Conservation (phyloP, 2,888 invertebrate genomes). For the Drosophila dives region DNA sequence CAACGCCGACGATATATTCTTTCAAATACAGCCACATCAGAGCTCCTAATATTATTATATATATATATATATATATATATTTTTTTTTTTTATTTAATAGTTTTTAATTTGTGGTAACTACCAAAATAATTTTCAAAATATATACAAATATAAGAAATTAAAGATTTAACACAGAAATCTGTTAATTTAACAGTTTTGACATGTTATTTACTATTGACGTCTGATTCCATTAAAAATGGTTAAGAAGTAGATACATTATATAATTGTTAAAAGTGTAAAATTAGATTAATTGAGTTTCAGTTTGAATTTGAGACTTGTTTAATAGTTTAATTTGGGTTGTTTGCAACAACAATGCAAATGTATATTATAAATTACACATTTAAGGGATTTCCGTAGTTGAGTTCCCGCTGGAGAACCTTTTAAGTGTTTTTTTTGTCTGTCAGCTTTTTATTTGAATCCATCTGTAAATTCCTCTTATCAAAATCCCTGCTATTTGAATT, state of each 20-base stretch:
- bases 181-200: neutral
- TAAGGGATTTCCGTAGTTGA: no score
- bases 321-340: neutral
- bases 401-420: no score
- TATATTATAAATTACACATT: no score
- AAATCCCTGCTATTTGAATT: slow-evolving; percentile 48
- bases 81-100: neutral
- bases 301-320: neutral
- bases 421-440: no score
- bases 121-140: neutral
- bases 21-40: slow-evolving; percentile 58
- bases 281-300: neutral
- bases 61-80: neutral
- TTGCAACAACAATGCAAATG: no score
- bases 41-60: slow-evolving; percentile 10
- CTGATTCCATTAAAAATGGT: neutral
- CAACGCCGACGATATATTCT: slow-evolving; percentile 73
- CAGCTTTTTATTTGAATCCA: neutral
- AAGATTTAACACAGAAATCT: neutral
- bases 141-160: neutral
- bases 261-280: no score
- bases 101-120: neutral
- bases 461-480: neutral
- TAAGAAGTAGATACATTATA: neutral
- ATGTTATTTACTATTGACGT: neutral